phyloP scores from a whole-genome alignment of 2,888 invertebrate genomes.

The Nephrotoma guestfalica region DNA sequence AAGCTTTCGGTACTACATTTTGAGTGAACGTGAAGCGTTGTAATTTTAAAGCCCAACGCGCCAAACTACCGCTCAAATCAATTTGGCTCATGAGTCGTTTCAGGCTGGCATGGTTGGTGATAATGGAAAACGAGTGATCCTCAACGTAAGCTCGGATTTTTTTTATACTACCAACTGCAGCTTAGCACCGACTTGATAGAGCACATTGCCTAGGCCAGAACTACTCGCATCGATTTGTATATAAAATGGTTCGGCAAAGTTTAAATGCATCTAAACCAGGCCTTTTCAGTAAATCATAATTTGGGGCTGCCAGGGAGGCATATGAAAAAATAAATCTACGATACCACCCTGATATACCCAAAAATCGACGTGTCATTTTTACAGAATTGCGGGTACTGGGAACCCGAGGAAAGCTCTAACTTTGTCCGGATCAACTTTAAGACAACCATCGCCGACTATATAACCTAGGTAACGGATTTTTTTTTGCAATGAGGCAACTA shows the following conservation, averaged over 20 bases:
- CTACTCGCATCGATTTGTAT: not conserved
- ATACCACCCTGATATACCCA: not conserved
- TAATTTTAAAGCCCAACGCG: not conserved
- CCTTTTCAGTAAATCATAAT: not conserved
- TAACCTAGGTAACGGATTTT: no score
- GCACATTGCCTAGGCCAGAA: not conserved
- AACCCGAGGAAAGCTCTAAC: no score
- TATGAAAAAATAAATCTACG: not conserved
- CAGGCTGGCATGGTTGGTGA: not conserved
- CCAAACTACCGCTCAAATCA: not conserved
- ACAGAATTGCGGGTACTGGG: no score
- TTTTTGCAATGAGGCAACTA: no score
- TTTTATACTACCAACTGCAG: no score
- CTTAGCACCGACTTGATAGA: not conserved
- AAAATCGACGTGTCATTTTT: not conserved
- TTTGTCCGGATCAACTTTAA: no score
- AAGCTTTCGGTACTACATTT: slow-evolving; percentile 6
- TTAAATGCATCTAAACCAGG: not conserved
- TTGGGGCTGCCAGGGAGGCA: not conserved
- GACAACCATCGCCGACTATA: no score
- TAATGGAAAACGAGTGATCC: not conserved
- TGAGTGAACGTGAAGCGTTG: not conserved
- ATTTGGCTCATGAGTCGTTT: slow-evolving; percentile 2
- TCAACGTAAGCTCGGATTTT: no score
- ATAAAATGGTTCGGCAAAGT: not conserved